A percentile compares a stretch with the other conserved stretches of the same genome.
phyloP scores from a whole-genome alignment of 1,140 invertebrate species.

The Contarinia nasturtii region DNA sequence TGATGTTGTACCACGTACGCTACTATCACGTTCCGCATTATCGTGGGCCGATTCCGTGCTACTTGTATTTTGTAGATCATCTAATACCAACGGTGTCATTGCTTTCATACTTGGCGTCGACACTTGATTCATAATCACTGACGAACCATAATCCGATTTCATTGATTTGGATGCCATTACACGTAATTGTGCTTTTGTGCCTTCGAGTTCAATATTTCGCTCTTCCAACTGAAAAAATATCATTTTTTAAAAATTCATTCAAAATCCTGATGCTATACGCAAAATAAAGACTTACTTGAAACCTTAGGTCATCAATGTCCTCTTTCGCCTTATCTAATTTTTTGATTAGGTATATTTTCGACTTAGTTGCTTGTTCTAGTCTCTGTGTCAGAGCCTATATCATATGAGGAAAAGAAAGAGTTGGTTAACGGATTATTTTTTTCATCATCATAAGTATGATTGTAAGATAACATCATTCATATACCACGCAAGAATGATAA shows the following conservation, averaged over 20 bases:
- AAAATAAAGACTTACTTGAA: slow-evolving; percentile 42
- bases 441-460: neutral
- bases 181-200: slow-evolving; percentile 50
- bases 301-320: slow-evolving; percentile 60
- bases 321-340: slow-evolving; percentile 51
- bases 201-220: slow-evolving; percentile 61
- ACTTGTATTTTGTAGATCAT: slow-evolving; percentile 29
- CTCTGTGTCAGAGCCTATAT: slow-evolving; percentile 43
- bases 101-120: slow-evolving; percentile 30
- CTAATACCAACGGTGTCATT: slow-evolving; percentile 31
- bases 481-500: too few relatives aligned
- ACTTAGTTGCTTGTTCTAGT: slow-evolving; percentile 40
- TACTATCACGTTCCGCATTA: slow-evolving; percentile 20
- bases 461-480: neutral
- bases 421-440: neutral
- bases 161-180: slow-evolving; percentile 35
- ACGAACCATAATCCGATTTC: slow-evolving; percentile 5
- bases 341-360: slow-evolving; percentile 39
- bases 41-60: slow-evolving; percentile 40
- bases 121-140: slow-evolving; percentile 15
- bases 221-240: slow-evolving; percentile 44
- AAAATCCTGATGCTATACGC: slow-evolving; percentile 1
- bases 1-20: slow-evolving; percentile 25
- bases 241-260: neutral
- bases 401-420: neutral